These are phyloP conservation scores for Nesidiocoris tenuis DNA, from an alignment of 2,888 invertebrate species.

Conservation along the genomic window DNA sequence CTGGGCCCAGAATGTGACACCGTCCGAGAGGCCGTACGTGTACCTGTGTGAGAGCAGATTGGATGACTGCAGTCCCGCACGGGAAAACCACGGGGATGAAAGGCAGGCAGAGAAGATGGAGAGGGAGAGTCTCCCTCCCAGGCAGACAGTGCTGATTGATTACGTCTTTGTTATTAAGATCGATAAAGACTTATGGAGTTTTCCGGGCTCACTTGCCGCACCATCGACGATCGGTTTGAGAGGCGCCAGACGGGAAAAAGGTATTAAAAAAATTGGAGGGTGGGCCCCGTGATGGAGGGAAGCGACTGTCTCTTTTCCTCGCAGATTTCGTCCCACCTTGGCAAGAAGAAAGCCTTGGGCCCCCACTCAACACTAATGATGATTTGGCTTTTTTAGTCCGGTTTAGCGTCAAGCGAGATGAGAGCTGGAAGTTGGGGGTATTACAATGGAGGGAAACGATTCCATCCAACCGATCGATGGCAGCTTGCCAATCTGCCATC, in stretches of 20 bases:
- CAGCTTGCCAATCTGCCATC: neutral
- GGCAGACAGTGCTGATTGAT: slow-evolving; percentile 43
- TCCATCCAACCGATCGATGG: neutral
- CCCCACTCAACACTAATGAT: neutral
- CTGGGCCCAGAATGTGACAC: no score
- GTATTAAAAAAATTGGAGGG: neutral
- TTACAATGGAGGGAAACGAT: neutral
- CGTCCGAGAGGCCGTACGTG: no score
- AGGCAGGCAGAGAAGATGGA: neutral
- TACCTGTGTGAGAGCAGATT: neutral
- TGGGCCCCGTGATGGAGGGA: neutral
- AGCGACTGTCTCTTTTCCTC: neutral
- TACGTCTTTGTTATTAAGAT: slow-evolving; percentile 44
- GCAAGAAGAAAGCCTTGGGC: neutral
- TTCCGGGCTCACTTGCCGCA: neutral
- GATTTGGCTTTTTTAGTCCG: neutral
- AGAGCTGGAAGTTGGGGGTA: neutral
- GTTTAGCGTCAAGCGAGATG: neutral
- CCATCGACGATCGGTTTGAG: slow-evolving; percentile 1
- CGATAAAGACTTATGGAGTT: slow-evolving; percentile 44
- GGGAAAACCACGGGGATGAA: neutral
- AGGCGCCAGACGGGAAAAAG: neutral
- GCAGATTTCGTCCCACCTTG: neutral
- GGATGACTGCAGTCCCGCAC: neutral
- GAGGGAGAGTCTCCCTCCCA: neutral